Evolutionary conservation across 2,888 invertebrate species (phyloP), one percentile per base, ranked within the genome.

Genomic region (Drosophila stalkeri): DNA sequence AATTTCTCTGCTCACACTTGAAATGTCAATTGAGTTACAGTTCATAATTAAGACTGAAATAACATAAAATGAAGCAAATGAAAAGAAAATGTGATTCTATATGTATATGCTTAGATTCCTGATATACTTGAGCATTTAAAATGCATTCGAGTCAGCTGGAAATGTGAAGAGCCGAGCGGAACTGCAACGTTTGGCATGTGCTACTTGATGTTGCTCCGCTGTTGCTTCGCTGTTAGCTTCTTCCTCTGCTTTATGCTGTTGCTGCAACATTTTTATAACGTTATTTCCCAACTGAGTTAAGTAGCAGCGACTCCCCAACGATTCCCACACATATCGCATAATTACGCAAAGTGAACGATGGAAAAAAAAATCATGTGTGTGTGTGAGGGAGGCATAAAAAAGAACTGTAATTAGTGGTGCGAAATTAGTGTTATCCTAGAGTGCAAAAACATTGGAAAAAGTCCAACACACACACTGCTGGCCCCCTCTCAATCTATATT

Each of bases 321-420:
- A 41, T 1, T 6, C 44, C 47, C 63, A 6, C 23, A 37, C 76
- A 75, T 73, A 76, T 77, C 80, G 77, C 80, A 82, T 85, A 87
- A 85, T 85, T 85, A 84, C 77, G 75, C 70, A 75, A 74, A 85
- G 79, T 70, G 72, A 72, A 47, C 54, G 44, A 37, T 65, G 60
- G 47, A 39, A 44, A 44, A 18, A 47, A 61, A 62, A 57, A 44
- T 27, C 27, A 6, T 27, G 27, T 18, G 14, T 2, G 18, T 41
- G 20, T 3, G 31, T 1, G 33, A 9, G 12, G 31, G 54, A 9
- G 20, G 51, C 57, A 27, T n/a, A 57, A 61, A 72, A 73, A 75
- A 74, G 56, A 80, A 86, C 75, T 86, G 86, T 88, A 90, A 90
- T 86, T 86, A 86, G 89, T 86, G 89, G 89, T 82, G 89, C 80